A percentile compares a stretch with the other conserved stretches of the same genome.
Evolutionary conservation across 2,113 vertebrate genomes (phyloP).

Genomic region (Dicaeum eximium): DNA sequence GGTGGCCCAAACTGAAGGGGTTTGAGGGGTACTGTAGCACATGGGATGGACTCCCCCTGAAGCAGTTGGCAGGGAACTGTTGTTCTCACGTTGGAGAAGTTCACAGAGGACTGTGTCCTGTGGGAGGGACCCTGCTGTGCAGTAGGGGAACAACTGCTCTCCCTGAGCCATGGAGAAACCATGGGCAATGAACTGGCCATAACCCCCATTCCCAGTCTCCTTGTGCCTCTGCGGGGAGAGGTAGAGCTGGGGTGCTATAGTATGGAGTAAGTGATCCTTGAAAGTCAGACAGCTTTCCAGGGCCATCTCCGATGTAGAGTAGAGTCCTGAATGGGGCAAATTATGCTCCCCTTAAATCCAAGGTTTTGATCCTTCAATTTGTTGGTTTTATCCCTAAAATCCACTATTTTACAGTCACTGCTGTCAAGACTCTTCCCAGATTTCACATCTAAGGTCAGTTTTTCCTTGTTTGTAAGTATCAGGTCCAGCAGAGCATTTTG

Average conservation of each 20-base stretch:
- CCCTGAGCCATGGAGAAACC: not conserved
- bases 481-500: not conserved
- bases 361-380: not conserved
- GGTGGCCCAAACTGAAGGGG: not conserved
- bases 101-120: rapidly evolving
- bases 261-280: not conserved
- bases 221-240: too few species aligned
- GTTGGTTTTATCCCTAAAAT: not conserved
- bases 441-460: not conserved
- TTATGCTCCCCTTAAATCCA: not conserved
- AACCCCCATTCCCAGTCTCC: not conserved
- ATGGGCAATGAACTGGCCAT: too few species aligned
- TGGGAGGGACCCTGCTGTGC: rapidly evolving
- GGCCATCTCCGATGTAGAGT: not conserved
- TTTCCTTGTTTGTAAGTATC: not conserved
- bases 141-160: rapidly evolving
- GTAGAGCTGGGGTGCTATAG: not conserved
- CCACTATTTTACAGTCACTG: not conserved
- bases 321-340: not conserved
- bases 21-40: not conserved
- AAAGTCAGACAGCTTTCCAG: not conserved
- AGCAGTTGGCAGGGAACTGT: not conserved
- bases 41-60: rapidly evolving
- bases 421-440: not conserved
- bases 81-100: not conserved